A percentile compares a stretch with the other conserved stretches of the same genome.
These are phyloP conservation scores for Steinernema scapterisci DNA, from an alignment of 2,888 invertebrate species.

Conservation along the genomic window DNA sequence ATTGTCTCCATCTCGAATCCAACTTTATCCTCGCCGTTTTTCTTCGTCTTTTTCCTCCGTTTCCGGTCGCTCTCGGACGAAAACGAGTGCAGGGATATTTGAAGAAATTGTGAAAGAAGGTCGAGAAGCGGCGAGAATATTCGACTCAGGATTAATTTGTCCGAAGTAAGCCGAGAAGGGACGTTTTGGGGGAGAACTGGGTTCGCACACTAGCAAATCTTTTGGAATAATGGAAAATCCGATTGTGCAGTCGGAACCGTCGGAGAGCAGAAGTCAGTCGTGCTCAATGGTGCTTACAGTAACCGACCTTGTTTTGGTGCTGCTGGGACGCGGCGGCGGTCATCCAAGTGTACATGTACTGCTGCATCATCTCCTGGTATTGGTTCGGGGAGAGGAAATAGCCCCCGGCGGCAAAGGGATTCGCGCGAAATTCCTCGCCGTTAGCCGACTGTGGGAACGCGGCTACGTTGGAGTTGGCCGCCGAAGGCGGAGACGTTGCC, in stretches of 20 bases:
- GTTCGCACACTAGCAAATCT: too few relatives aligned
- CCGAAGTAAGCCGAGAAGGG: not conserved
- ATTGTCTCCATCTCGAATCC: slow-evolving; percentile 21
- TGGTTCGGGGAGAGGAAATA: slow-evolving; percentile 60
- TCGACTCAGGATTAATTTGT: not conserved
- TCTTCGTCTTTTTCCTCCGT: slow-evolving; percentile 26
- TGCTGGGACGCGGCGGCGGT: slow-evolving; percentile 31
- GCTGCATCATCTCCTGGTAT: slow-evolving; percentile 67
- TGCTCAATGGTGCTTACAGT: not conserved
- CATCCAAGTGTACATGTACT: slow-evolving; percentile 57
- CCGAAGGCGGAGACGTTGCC: not conserved
- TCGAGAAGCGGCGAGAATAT: not conserved
- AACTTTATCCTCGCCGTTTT: slow-evolving; percentile 32
- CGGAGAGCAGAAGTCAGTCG: not conserved
- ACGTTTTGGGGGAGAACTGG: not conserved
- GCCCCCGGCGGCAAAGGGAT: slow-evolving; percentile 44
- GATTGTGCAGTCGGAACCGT: not conserved
- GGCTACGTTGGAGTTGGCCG: not conserved
- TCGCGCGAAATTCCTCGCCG: slow-evolving; percentile 38
- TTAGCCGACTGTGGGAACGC: slow-evolving; percentile 9
- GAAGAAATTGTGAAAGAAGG: not conserved
- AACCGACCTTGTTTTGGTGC: slow-evolving; percentile 18
- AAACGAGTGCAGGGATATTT: not conserved
- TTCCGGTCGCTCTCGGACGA: not conserved
- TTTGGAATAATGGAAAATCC: not conserved